Base-by-base conservation (phyloP, 2,113 vertebrate species). In the Onychostoma macrolepis region DNA sequence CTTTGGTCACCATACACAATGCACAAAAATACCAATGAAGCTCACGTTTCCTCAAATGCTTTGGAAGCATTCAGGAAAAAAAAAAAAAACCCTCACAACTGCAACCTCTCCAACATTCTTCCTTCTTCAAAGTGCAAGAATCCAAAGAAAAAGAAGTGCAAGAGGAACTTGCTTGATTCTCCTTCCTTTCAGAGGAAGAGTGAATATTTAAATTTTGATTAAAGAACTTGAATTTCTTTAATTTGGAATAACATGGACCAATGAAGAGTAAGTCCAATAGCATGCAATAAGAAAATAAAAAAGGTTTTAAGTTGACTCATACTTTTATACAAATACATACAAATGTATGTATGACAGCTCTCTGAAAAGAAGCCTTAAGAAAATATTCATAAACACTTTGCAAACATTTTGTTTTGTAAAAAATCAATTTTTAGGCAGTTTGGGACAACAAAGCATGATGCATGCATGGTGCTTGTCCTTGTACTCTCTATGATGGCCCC, bases 401-500 rank as follows among this genome's bases (percentile, higher is more conserved):
- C 24, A 33, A 56, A 78, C 10, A 24, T n/a, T n/a, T n/a, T n/a
- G n/a, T n/a, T n/a, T n/a, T n/a, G n/a, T n/a, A n/a, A n/a, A n/a
- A n/a, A n/a, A 48, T 69, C 7, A 4, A 13, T 30, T 45, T 8
- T 38, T 6, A 45, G 76, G 50, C 48, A 41, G 58, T 43, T 48
- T 83, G 15, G 56, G 24, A 83, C 63, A 74, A 63, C 41, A 81
- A 48, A 50, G 77, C 74, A 7, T 88, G 85, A 92, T 30, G 69
- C 71, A 91, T 30, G 63, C 74, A 84, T 87, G 90, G 83, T 84
- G 88, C 41, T 10, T 86, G 74, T 91, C 90, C 87, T n/a, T 76
- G 90, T 89, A 91, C 19, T 33, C 85, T 86, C 86, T 85, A 89
- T 94, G 93, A 95, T 93, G 89, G 88, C 92, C 90, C 87, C 69